Evolutionary conservation across 2,888 invertebrate species (phyloP).

Genomic region (Unio pictorum): DNA sequence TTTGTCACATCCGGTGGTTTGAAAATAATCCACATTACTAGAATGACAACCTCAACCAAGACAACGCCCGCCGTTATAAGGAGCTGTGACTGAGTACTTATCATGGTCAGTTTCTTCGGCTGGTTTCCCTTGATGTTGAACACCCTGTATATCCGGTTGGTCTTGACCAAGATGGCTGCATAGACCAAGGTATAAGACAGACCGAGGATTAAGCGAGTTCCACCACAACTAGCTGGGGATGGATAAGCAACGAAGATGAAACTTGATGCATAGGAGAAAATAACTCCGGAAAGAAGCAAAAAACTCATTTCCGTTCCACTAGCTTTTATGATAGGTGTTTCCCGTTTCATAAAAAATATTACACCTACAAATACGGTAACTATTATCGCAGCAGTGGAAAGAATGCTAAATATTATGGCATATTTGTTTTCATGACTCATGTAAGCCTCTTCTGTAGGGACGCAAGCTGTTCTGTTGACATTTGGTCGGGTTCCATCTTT

Average conservation of each 20-base stretch:
- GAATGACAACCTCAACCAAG: conserved; percentile 73
- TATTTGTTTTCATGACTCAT: conserved; percentile 73
- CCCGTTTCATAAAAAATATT: conserved; percentile 74
- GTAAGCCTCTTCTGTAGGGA: conserved; percentile 72
- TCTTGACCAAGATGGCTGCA: conserved; percentile 76
- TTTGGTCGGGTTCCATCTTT: conserved; percentile 66
- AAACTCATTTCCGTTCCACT: conserved; percentile 75
- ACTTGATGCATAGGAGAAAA: conserved; percentile 74
- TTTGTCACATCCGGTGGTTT: conserved; percentile 72
- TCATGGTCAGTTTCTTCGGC: conserved; percentile 71
- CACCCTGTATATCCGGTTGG: conserved; percentile 76
- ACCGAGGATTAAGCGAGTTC: conserved; percentile 75
- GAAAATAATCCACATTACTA: conserved; percentile 73
- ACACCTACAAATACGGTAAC: conserved; percentile 72
- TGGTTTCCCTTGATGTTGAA: conserved; percentile 71
- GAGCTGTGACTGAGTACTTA: conserved; percentile 72
- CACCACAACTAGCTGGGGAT: conserved; percentile 72
- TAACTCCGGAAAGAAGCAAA: conserved; percentile 73
- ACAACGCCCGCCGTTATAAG: conserved; percentile 74
- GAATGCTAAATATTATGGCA: conserved; percentile 69
- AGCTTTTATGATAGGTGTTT: conserved; percentile 76
- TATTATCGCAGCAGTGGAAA: conserved; percentile 72
- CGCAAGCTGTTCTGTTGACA: conserved; percentile 69
- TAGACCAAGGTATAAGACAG: conserved; percentile 76
- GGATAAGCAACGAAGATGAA: conserved; percentile 75